Percentiles rank a stretch among this genome's conserved stretches.
These are phyloP conservation scores for Odontamblyopus lacepedii DNA, from an alignment of 2,797 vertebrate genomes.

Conservation along the genomic window DNA sequence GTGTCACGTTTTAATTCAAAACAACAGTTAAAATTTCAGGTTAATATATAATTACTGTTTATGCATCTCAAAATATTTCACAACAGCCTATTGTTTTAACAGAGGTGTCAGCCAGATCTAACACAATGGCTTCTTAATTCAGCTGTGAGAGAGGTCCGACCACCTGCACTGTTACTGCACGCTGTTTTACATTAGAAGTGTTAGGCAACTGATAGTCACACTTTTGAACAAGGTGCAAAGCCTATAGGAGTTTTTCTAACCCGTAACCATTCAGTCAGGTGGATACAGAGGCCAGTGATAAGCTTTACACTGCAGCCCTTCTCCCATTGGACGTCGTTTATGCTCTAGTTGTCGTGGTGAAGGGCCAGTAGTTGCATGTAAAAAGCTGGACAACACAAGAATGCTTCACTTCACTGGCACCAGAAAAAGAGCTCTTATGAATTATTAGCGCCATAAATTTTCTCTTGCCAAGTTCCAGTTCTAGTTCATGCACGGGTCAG, in stretches of 20 bases:
- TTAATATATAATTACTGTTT: constrained; percentile 14
- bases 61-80: constrained; percentile 1
- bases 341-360: constrained; percentile 34
- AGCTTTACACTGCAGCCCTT: constrained; percentile 37
- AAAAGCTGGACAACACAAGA: constrained; percentile 10
- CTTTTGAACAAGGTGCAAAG: constrained; percentile 41
- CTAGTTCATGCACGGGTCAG: constrained; percentile 26
- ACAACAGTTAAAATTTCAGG: constrained; percentile 11
- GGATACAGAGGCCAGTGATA: constrained; percentile 39
- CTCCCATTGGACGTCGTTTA: constrained; percentile 32
- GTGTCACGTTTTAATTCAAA: constrained; percentile 3
- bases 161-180: constrained; percentile 27
- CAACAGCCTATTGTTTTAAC: constrained; percentile 1
- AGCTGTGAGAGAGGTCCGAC: constrained; percentile 36
- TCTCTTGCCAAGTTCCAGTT: constrained; percentile 21
- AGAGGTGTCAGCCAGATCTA: constrained; percentile 8
- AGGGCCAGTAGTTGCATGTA: constrained; percentile 16
- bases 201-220: constrained; percentile 29
- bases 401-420: constrained; percentile 12
- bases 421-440: constrained; percentile 24
- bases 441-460: constrained; percentile 31
- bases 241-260: constrained; percentile 37
- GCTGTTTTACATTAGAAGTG: constrained; percentile 41
- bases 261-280: constrained; percentile 18
- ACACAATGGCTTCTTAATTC: constrained; percentile 31